phyloP scores from a whole-genome alignment of 1,140 invertebrate genomes.

The Bombus sylvicola region DNA sequence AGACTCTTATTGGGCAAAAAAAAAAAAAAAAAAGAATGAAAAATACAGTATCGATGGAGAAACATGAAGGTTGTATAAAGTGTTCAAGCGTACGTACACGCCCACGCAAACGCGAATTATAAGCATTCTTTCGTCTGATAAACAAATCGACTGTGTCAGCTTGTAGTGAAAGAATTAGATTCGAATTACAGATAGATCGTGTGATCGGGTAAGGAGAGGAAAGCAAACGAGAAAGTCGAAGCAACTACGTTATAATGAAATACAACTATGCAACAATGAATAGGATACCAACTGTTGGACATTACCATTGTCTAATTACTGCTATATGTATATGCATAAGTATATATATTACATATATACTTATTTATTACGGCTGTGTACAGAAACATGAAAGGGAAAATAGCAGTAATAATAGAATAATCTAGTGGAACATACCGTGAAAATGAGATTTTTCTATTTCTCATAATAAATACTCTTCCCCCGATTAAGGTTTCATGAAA shows the following conservation, averaged over 20 bases:
- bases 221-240: slow-evolving; percentile 73
- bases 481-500: not conserved
- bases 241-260: slow-evolving; percentile 75
- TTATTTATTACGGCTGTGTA: slow-evolving; percentile 63
- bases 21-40: not conserved
- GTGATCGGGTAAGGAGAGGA: slow-evolving; percentile 25
- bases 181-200: slow-evolving; percentile 13
- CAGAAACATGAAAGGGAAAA: slow-evolving; percentile 54
- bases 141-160: not conserved
- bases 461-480: not conserved
- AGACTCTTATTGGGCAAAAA: not conserved
- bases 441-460: slow-evolving; percentile 21
- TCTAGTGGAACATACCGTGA: slow-evolving; percentile 24
- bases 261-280: slow-evolving; percentile 73
- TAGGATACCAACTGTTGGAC: slow-evolving; percentile 81
- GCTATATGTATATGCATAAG: slow-evolving; percentile 62
- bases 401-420: slow-evolving; percentile 25
- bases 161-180: slow-evolving; percentile 17
- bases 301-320: slow-evolving; percentile 83
- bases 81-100: not conserved
- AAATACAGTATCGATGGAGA: slow-evolving; percentile 5
- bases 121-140: not conserved
- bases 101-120: not conserved
- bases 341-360: slow-evolving; percentile 60
- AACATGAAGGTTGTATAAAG: not conserved